phyloP scores from a whole-genome alignment of 2,797 vertebrate species.

The Cirrhinus mrigala region DNA sequence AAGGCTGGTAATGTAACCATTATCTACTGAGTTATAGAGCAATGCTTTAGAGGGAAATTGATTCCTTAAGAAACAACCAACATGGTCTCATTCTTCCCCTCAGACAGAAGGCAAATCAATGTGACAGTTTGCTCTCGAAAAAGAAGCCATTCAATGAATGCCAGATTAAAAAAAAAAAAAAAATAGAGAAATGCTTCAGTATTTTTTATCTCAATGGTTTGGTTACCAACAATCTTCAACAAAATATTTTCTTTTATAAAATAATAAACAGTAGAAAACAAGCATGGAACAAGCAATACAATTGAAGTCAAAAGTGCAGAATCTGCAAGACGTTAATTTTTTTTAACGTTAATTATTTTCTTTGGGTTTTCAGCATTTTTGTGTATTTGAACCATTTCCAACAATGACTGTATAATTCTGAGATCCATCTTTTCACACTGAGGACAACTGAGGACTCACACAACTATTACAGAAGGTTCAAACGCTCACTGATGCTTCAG shows the following conservation, averaged over 20 bases:
- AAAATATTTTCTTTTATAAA: background rate
- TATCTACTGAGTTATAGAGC: conserved; percentile 61
- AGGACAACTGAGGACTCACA: too few relatives aligned
- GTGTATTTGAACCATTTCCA: too few relatives aligned
- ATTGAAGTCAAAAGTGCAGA: too few relatives aligned
- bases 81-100: conserved; percentile 55
- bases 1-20: conserved; percentile 49
- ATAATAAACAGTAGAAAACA: too few relatives aligned
- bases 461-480: too few relatives aligned
- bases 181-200: conserved; percentile 7
- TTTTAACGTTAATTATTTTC: too few relatives aligned
- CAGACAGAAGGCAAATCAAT: conserved; percentile 60
- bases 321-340: too few relatives aligned
- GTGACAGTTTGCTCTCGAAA: conserved; percentile 45
- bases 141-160: conserved; percentile 34
- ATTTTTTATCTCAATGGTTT: conserved; percentile 5
- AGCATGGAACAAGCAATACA: too few relatives aligned
- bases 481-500: too few relatives aligned
- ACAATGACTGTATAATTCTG: too few relatives aligned
- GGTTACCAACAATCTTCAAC: background rate
- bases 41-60: conserved; percentile 55
- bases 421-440: too few relatives aligned
- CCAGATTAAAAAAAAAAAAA: background rate
- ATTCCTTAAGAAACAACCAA: conserved; percentile 57
- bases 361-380: too few relatives aligned